Percentiles rank a stretch among this genome's conserved stretches.
Conservation (phyloP, 2,888 invertebrate genomes). For the Drymonia ruficornis region DNA sequence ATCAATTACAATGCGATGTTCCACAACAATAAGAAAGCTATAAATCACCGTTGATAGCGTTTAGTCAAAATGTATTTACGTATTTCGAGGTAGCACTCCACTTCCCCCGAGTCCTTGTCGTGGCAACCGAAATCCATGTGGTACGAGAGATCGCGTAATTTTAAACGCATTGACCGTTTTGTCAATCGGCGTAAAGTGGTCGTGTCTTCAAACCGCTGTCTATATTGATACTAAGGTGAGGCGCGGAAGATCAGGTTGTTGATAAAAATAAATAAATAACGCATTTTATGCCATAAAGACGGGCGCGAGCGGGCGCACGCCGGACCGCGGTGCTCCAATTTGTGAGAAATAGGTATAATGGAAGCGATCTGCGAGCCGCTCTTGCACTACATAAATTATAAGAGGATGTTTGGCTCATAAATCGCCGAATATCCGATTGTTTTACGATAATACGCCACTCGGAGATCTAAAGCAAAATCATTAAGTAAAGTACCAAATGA, state of each 20-base stretch:
- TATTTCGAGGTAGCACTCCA: constrained; percentile 89
- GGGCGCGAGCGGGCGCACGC: constrained; percentile 66
- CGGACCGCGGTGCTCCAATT: constrained; percentile 67
- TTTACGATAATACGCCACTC: constrained; percentile 29
- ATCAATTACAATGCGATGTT: constrained; percentile 80
- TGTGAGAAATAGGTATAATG: constrained; percentile 64
- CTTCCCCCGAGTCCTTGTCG: constrained; percentile 87
- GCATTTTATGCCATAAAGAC: constrained; percentile 77
- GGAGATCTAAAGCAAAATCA: constrained; percentile 24
- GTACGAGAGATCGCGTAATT: constrained; percentile 50
- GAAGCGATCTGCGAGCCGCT: constrained; percentile 51
- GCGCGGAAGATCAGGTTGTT: constrained; percentile 63
- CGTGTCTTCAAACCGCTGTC: constrained; percentile 74
- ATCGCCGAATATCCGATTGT: constrained; percentile 55
- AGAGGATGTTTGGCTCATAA: constrained; percentile 75
- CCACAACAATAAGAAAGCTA: constrained; percentile 72
- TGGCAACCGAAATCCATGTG: constrained; percentile 87
- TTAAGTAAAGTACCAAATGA: constrained; percentile 31
- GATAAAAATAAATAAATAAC: constrained; percentile 79
- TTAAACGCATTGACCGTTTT: constrained; percentile 62
- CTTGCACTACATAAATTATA: constrained; percentile 53
- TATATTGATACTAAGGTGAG: constrained; percentile 74
- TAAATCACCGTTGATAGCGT: constrained; percentile 66
- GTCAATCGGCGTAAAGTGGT: constrained; percentile 60
- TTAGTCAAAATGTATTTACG: constrained; percentile 83